Percentiles rank a stretch among this genome's conserved stretches.
Evolutionary conservation across 2,888 invertebrate species (phyloP).

Genomic region (Athrips mouffetella): DNA sequence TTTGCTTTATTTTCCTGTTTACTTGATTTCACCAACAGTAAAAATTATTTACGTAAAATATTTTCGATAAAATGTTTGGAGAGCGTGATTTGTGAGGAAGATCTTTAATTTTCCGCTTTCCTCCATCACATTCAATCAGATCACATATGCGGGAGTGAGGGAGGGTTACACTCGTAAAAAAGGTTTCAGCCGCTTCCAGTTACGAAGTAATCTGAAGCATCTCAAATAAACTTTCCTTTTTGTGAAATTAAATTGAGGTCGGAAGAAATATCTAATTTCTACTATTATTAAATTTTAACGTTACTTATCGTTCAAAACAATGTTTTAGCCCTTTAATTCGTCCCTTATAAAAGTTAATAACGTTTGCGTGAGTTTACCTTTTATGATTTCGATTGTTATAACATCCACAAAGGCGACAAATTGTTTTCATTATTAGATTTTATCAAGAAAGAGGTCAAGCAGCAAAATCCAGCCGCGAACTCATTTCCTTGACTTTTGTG

Average conservation of each 20-base stretch:
- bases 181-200: constrained; percentile 22
- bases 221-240: constrained; percentile 22
- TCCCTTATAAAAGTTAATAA: neutral
- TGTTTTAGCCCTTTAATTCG: too few relatives aligned
- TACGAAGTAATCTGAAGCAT: constrained; percentile 23
- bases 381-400: neutral
- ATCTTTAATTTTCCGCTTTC: constrained; percentile 25
- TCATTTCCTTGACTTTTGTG: constrained; percentile 68
- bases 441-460: constrained; percentile 58
- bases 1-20: constrained; percentile 4
- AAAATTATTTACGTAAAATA: neutral
- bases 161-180: constrained; percentile 27
- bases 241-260: constrained; percentile 14
- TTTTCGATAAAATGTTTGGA: constrained; percentile 4
- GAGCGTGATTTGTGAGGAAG: neutral
- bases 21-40: neutral
- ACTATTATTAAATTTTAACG: too few relatives aligned
- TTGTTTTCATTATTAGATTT: constrained; percentile 49
- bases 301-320: too few relatives aligned
- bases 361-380: neutral
- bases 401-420: constrained; percentile 33
- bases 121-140: constrained; percentile 27
- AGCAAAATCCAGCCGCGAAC: constrained; percentile 54
- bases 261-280: too few relatives aligned
- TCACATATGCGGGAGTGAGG: constrained; percentile 25